Percentiles rank a stretch among this genome's conserved stretches.
These are phyloP conservation scores for Azemiops feae DNA, from an alignment of 2,113 vertebrate genomes.

Conservation along the genomic window DNA sequence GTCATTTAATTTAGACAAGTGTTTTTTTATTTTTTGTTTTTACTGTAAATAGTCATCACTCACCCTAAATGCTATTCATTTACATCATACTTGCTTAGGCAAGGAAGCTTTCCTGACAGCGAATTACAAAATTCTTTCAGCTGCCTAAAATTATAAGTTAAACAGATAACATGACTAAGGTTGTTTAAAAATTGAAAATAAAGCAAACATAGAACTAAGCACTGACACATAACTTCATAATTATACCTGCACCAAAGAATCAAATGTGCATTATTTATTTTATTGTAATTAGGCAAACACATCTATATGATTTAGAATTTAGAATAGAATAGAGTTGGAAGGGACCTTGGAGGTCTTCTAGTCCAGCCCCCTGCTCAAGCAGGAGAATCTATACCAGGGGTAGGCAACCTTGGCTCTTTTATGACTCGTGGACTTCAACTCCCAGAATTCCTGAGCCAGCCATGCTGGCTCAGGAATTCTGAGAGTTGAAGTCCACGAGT, in stretches of 20 bases:
- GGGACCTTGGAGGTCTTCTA: too few relatives aligned
- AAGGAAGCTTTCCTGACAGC: conserved; percentile 23
- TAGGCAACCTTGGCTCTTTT: too few relatives aligned
- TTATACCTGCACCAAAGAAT: background rate
- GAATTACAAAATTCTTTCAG: conserved; percentile 49
- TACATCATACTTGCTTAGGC: conserved; percentile 48
- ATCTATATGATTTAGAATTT: background rate
- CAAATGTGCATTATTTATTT: background rate
- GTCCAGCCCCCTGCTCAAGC: too few relatives aligned
- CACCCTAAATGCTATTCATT: conserved; percentile 31
- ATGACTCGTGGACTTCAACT: too few relatives aligned
- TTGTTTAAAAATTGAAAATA: background rate
- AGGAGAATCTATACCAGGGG: too few relatives aligned
- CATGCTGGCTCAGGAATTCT: too few relatives aligned
- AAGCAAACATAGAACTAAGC: background rate
- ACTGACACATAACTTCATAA: background rate
- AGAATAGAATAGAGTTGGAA: too few relatives aligned
- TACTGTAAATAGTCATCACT: conserved; percentile 42
- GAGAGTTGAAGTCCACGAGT: too few relatives aligned
- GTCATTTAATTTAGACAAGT: conserved; percentile 38
- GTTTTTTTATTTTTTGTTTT: conserved; percentile 44
- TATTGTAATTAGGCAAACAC: background rate
- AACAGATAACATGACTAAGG: conserved; percentile 13
- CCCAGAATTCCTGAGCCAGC: too few relatives aligned
- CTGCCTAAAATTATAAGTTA: conserved; percentile 50